Evolutionary conservation across 2,888 invertebrate species (phyloP).

Genomic region (Enchytraeus crypticus): DNA sequence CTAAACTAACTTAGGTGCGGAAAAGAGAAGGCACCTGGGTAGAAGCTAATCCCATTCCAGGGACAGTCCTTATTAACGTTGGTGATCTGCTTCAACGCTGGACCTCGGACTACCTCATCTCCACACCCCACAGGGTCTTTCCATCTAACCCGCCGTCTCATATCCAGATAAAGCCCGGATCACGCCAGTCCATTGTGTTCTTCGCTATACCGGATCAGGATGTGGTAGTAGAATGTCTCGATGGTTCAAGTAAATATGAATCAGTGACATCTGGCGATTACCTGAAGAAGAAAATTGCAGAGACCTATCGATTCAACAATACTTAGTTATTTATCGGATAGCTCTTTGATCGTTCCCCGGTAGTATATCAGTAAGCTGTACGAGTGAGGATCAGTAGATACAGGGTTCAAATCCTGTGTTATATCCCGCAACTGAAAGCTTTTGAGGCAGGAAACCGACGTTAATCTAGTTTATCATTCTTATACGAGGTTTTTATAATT

Average conservation of each 20-base stretch:
- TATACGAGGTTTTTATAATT: too few species aligned
- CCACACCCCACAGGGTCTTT: constrained; percentile 48
- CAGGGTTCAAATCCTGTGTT: too few species aligned
- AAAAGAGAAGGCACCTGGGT: constrained; percentile 63
- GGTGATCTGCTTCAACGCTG: constrained; percentile 67
- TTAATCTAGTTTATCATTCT: too few species aligned
- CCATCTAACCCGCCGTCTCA: background rate
- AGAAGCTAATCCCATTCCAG: constrained; percentile 66
- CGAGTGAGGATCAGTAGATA: too few species aligned
- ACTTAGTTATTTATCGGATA: too few species aligned
- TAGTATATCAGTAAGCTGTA: too few species aligned
- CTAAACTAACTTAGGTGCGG: constrained; percentile 52
- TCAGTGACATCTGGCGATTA: constrained; percentile 30
- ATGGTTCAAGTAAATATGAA: constrained; percentile 33
- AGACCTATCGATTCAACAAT: too few species aligned
- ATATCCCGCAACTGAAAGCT: too few species aligned
- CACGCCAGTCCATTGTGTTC: constrained; percentile 29
- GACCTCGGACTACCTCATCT: constrained; percentile 64
- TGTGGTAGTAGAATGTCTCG: constrained; percentile 28
- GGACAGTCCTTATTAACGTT: constrained; percentile 66
- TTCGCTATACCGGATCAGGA: constrained; percentile 31
- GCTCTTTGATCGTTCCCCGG: too few species aligned
- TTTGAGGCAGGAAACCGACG: too few species aligned
- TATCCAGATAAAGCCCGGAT: too few species aligned
- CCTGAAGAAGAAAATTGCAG: background rate